Evolutionary conservation across 2,113 vertebrate species (phyloP).

Genomic region (Aphyosemion australe): DNA sequence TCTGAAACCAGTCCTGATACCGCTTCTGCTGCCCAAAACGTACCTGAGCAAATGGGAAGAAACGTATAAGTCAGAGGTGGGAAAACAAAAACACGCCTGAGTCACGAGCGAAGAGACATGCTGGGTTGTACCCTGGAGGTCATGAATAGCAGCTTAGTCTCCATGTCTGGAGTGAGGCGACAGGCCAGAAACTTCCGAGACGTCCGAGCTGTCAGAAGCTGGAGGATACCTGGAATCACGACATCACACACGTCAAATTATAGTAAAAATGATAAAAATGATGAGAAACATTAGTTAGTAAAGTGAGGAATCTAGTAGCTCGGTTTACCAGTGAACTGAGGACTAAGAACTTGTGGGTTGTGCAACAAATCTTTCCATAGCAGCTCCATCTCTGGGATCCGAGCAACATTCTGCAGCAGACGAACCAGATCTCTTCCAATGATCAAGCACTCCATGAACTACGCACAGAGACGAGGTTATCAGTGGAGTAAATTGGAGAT

Average conservation of each 20-base stretch:
- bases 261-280: too few relatives aligned
- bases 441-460: constrained; percentile 92
- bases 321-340: constrained; percentile 90
- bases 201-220: constrained; percentile 92
- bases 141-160: constrained; percentile 98
- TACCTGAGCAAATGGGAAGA: constrained; percentile 76
- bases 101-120: background rate
- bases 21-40: constrained; percentile 96
- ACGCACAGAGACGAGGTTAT: background rate
- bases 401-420: constrained; percentile 92
- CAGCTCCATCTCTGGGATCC: constrained; percentile 94
- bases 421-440: constrained; percentile 94
- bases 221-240: constrained; percentile 83
- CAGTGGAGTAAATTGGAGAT: background rate
- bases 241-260: background rate
- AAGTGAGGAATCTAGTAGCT: constrained; percentile 80
- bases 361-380: constrained; percentile 96
- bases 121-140: constrained; percentile 78
- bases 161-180: constrained; percentile 97
- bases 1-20: constrained; percentile 98
- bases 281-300: constrained; percentile 60
- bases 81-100: constrained; percentile 76
- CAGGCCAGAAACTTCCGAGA: constrained; percentile 96
- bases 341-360: constrained; percentile 88
- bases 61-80: background rate